These are phyloP conservation scores for Trematomus bernacchii DNA, from an alignment of 2,797 vertebrate species.

Conservation along the genomic window DNA sequence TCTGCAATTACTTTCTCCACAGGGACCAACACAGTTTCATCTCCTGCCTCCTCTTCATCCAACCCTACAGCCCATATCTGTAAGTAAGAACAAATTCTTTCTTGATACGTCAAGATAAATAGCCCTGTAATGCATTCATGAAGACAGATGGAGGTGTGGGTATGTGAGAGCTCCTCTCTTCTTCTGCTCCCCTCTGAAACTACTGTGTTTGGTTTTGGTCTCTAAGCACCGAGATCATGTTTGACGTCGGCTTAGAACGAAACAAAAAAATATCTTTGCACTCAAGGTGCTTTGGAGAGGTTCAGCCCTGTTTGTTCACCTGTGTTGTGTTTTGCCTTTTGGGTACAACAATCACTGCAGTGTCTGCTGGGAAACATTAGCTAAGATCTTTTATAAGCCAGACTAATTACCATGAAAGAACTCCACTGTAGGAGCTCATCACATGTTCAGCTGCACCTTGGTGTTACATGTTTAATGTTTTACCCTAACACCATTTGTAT, in stretches of 20 bases:
- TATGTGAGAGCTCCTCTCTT: slow-evolving; percentile 11
- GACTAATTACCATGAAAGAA: slow-evolving; percentile 35
- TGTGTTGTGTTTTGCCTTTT: slow-evolving; percentile 35
- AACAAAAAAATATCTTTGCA: slow-evolving; percentile 40
- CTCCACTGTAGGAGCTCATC: slow-evolving; percentile 18
- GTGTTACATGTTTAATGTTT: not conserved
- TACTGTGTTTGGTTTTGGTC: slow-evolving; percentile 55
- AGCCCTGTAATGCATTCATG: slow-evolving; percentile 48
- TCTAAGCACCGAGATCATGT: slow-evolving; percentile 49
- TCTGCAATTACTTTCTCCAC: not conserved
- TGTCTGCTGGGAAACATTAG: slow-evolving; percentile 29
- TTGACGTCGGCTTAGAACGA: slow-evolving; percentile 46
- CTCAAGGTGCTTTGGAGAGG: slow-evolving; percentile 42
- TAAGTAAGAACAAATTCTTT: slow-evolving; percentile 29
- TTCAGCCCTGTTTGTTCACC: slow-evolving; percentile 63
- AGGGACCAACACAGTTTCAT: slow-evolving; percentile 14
- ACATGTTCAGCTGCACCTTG: slow-evolving; percentile 1
- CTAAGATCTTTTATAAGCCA: slow-evolving; percentile 24
- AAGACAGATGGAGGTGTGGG: slow-evolving; percentile 40
- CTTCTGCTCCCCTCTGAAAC: slow-evolving; percentile 3
- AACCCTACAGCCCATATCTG: not conserved
- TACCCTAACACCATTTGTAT: no score
- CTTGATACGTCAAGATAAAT: slow-evolving; percentile 27
- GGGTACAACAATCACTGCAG: slow-evolving; percentile 34
- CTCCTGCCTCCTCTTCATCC: slow-evolving; percentile 15